Percentiles rank a stretch among this genome's conserved stretches.
Evolutionary conservation across 37 sponge, comb jelly and placozoan species (phyloP).

Genomic region (Crambe crambe): DNA sequence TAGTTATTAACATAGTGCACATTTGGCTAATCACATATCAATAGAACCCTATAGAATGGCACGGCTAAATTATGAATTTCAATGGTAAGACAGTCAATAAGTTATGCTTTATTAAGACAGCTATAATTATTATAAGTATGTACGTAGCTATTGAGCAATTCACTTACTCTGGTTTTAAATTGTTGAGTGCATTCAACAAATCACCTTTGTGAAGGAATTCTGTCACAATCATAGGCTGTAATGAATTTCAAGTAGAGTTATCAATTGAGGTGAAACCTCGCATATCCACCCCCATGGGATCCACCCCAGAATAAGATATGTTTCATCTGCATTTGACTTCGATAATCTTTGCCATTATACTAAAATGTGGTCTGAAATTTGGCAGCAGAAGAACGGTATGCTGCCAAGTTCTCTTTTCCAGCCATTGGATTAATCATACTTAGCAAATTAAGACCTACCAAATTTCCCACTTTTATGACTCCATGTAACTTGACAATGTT

Average conservation of each 20-base stretch:
- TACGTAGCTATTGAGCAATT: no score
- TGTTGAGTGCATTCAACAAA: background rate
- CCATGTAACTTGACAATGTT: slow-evolving; percentile 8
- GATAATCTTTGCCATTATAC: no score
- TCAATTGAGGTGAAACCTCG: background rate
- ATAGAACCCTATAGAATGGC: no score
- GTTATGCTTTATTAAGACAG: no score
- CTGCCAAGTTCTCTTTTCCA: background rate
- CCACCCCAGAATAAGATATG: no score
- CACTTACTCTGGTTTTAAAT: background rate
- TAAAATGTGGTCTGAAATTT: background rate
- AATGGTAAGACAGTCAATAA: no score
- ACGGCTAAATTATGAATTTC: no score
- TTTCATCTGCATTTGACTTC: no score
- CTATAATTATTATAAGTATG: no score
- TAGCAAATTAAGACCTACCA: background rate
- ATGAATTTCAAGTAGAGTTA: background rate
- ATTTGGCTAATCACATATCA: no score
- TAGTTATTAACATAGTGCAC: no score
- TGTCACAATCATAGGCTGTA: slow-evolving; percentile 18
- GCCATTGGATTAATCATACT: background rate
- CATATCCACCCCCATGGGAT: background rate
- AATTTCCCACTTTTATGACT: background rate
- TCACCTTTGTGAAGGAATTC: slow-evolving; percentile 3
- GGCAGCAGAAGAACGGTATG: background rate